These are phyloP conservation scores for Lampropteryx suffumata DNA, from an alignment of 2,888 invertebrate genomes.

Conservation along the genomic window DNA sequence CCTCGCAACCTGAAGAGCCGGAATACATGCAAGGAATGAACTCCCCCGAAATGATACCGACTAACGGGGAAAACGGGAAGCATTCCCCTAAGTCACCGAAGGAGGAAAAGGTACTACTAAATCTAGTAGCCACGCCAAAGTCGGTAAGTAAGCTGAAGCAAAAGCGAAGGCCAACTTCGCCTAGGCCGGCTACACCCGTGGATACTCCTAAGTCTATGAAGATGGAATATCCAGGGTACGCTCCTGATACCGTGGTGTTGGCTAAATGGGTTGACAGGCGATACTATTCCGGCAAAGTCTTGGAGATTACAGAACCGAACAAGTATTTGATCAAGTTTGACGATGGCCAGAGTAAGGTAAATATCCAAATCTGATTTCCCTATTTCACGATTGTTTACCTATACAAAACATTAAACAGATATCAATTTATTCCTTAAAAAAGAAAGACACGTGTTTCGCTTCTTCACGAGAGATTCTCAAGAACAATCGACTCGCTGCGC, in stretches of 20 bases:
- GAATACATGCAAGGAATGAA: constrained; percentile 74
- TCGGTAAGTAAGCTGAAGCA: constrained; percentile 71
- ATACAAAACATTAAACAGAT: too few species aligned
- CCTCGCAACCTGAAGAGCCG: constrained; percentile 71
- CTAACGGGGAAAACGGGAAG: constrained; percentile 62
- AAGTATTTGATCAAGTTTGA: constrained; percentile 86
- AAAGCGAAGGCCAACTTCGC: constrained; percentile 68
- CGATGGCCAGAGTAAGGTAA: constrained; percentile 82
- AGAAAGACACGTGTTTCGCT: too few species aligned
- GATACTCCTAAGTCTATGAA: constrained; percentile 58
- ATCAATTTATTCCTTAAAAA: too few species aligned
- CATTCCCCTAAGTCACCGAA: constrained; percentile 64
- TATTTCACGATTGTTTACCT: too few species aligned
- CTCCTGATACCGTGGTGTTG: constrained; percentile 79
- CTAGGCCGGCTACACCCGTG: constrained; percentile 71
- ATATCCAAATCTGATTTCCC: not conserved
- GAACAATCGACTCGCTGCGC: too few species aligned
- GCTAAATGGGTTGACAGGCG: constrained; percentile 87
- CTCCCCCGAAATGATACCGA: constrained; percentile 77
- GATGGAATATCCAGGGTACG: constrained; percentile 63
- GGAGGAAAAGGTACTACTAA: constrained; percentile 62
- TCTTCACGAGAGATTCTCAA: too few species aligned
- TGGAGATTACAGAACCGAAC: constrained; percentile 79
- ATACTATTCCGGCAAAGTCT: constrained; percentile 85
- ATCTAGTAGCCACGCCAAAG: constrained; percentile 68